Base-by-base conservation (phyloP, 2,113 vertebrate genomes). In the Pitta sordida region DNA sequence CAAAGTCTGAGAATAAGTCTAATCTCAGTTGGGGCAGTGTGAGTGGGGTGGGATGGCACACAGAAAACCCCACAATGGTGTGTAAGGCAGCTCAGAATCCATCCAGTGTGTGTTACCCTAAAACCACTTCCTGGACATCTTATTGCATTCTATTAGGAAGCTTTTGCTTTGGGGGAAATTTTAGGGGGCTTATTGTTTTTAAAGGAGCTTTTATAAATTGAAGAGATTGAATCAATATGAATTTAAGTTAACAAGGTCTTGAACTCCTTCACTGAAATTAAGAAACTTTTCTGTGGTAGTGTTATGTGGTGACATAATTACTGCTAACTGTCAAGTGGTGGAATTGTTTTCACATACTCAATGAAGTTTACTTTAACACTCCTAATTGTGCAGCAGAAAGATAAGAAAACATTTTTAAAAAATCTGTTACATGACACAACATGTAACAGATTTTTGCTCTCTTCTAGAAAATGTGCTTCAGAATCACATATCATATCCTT, bases 241-340 rank as follows among this genome's bases (percentile, higher is more conserved):
- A 93, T 30, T 90, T 84, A 9, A 65, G 78, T 81, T 80, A 88
- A 95, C 79, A 88, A 79, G 75, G 55, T 88, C 78, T 85, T 46
- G 67, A 71, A 88, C 91, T 94, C 86, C 83, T 94, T 90, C 89
- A 95, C 60, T 95, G 86, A 88, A 95, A 93, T 63, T 56, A 62
- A 70, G 39, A 56, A 39, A 88, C 91, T 97, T 94, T 95, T 92
- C 36, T 84, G 86, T 90, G 88, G 82, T 94, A 96, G 95, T 94
- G 95, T 94, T 92, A 82, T 32, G 90, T 74, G 82, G 85, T 94
- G 94, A 96, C 59, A 56, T 95, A 97, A 97, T 96, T 97, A 97
- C 97, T 96, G 82, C 95, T 92, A 93, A 93, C 80, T 94, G 91
- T 62, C 53, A 89, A 60, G 73, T n/a, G 11, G 93, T 91, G 84